Conservation (phyloP, 2,113 vertebrate genomes). For the Lipophrys pholis region DNA sequence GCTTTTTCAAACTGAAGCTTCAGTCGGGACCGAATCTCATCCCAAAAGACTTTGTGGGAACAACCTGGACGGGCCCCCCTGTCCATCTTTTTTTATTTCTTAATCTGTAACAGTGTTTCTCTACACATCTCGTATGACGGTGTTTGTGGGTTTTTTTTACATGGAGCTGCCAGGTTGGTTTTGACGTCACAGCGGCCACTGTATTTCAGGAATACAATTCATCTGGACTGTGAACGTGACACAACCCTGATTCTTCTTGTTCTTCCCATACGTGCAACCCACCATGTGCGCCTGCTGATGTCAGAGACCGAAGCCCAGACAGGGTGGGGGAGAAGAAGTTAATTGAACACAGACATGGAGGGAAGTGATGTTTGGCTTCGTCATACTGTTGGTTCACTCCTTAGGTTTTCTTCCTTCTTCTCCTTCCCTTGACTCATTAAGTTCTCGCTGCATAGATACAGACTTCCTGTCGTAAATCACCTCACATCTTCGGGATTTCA, state of each 20-base stretch:
- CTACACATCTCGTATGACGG: too few species aligned
- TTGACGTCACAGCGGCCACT: too few species aligned
- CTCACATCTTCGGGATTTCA: neutral
- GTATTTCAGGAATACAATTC: too few species aligned
- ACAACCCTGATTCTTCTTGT: slow-evolving; percentile 23
- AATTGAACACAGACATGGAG: slow-evolving; percentile 71
- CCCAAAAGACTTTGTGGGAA: too few species aligned
- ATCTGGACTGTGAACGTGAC: neutral
- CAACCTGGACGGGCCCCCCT: too few species aligned
- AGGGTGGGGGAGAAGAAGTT: slow-evolving; percentile 59
- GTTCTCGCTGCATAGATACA: neutral
- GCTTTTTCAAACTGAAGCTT: too few species aligned
- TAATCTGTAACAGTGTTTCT: too few species aligned
- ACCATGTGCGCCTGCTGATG: slow-evolving; percentile 36
- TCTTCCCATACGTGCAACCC: slow-evolving; percentile 17
- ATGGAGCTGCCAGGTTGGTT: too few species aligned
- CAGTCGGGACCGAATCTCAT: too few species aligned
- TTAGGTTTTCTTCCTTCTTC: neutral
- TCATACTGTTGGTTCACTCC: slow-evolving; percentile 46
- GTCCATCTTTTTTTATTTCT: too few species aligned
- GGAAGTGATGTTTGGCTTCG: slow-evolving; percentile 67
- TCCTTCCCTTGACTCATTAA: slow-evolving; percentile 43
- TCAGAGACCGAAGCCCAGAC: slow-evolving; percentile 61
- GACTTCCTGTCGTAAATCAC: slow-evolving; percentile 1
- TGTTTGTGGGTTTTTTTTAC: too few species aligned